These are phyloP conservation scores for Caradrina clavipalpis DNA, from an alignment of 2,888 invertebrate species.

Conservation along the genomic window DNA sequence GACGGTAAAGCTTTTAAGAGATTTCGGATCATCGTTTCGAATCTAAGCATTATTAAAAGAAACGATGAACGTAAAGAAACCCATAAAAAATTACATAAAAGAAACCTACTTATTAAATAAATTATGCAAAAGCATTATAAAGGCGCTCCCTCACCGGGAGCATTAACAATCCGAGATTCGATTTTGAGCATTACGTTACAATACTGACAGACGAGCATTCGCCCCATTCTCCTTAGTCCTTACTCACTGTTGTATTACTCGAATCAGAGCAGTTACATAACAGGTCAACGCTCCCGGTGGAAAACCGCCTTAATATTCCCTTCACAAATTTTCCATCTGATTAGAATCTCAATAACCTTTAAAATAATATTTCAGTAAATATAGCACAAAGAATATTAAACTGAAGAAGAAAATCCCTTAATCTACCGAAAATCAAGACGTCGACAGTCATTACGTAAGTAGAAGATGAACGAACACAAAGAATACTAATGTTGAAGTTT, in stretches of 20 bases:
- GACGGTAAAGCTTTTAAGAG: not conserved
- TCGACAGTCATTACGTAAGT: slow-evolving; percentile 46
- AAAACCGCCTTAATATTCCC: not conserved
- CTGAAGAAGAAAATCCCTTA: slow-evolving; percentile 42
- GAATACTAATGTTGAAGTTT: slow-evolving; percentile 53
- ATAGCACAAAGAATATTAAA: slow-evolving; percentile 11
- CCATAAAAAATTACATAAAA: no score
- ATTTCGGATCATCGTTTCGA: not conserved
- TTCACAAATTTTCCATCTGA: not conserved
- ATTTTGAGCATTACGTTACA: no score
- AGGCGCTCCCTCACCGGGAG: no score
- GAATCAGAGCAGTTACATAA: no score
- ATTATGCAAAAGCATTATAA: no score
- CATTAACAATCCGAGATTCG: no score
- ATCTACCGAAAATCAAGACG: slow-evolving; percentile 38
- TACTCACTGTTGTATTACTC: no score
- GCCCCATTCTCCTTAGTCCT: no score
- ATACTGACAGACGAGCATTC: no score
- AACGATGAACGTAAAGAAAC: no score
- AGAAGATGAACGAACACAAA: slow-evolving; percentile 30
- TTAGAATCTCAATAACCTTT: not conserved
- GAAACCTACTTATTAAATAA: no score
- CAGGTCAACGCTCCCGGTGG: no score
- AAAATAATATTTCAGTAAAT: slow-evolving; percentile 19
- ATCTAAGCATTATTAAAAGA: not conserved